These are phyloP conservation scores for Microctonus aethiopoides DNA, from an alignment of 2,888 invertebrate genomes.

Conservation along the genomic window DNA sequence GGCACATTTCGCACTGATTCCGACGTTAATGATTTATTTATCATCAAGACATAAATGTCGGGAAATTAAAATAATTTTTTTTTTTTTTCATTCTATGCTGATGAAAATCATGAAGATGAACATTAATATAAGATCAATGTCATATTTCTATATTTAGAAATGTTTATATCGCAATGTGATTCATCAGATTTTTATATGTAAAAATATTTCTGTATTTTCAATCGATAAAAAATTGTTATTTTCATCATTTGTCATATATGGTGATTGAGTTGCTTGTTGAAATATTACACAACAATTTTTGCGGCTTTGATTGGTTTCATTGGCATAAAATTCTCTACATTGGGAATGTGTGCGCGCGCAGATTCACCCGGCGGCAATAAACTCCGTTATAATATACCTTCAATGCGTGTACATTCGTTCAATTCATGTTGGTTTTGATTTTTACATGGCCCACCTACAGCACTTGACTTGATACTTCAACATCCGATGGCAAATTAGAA, in stretches of 20 bases:
- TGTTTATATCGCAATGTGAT: not conserved
- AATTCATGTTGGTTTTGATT: constrained; percentile 40
- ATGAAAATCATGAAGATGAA: not conserved
- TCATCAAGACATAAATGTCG: constrained; percentile 15
- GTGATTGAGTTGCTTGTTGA: not conserved
- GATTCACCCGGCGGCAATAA: constrained; percentile 55
- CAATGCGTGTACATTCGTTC: constrained; percentile 56
- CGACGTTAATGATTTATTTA: not conserved
- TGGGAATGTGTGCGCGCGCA: constrained; percentile 54
- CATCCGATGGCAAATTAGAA: not conserved
- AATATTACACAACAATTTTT: constrained; percentile 11
- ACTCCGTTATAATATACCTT: constrained; percentile 59
- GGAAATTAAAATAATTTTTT: not conserved
- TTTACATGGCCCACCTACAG: constrained; percentile 8
- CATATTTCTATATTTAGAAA: not conserved
- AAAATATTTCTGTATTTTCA: not conserved
- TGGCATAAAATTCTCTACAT: constrained; percentile 14
- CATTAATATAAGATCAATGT: not conserved
- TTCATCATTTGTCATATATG: not conserved
- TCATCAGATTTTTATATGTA: not conserved
- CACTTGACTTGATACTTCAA: not conserved
- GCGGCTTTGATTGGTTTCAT: constrained; percentile 6
- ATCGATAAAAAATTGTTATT: not conserved
- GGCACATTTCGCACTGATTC: constrained; percentile 11
- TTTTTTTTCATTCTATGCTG: no score